These are phyloP conservation scores for Brienomyrus brachyistius DNA, from an alignment of 2,113 vertebrate species.

Conservation along the genomic window DNA sequence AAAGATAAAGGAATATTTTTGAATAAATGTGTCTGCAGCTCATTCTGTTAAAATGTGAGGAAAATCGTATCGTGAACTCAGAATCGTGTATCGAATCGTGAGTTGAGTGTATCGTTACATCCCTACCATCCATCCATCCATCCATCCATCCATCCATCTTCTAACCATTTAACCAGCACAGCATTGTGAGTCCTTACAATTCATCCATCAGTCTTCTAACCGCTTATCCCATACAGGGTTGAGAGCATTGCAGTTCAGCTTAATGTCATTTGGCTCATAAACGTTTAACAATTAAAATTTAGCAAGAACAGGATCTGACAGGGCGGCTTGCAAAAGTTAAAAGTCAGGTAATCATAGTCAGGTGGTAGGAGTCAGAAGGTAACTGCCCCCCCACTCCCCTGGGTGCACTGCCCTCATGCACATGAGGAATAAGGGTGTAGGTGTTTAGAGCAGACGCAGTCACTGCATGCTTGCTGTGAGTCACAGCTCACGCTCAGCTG, in stretches of 20 bases:
- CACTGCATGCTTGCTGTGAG: neutral
- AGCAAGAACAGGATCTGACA: neutral
- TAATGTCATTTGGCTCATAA: too few species aligned
- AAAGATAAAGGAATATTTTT: too few species aligned
- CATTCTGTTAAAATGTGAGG: too few species aligned
- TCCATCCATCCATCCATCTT: neutral
- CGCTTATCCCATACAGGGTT: neutral
- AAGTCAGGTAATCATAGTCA: neutral
- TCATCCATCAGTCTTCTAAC: neutral
- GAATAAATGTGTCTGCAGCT: too few species aligned
- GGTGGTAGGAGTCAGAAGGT: neutral
- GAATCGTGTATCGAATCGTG: too few species aligned
- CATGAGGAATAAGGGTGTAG: neutral
- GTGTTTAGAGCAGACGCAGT: neutral
- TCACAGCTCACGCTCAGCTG: neutral
- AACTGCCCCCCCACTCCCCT: neutral
- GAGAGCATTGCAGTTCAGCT: too few species aligned
- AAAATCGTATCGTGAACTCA: too few species aligned
- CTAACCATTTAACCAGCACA: neutral
- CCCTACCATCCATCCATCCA: too few species aligned
- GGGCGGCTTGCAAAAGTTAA: neutral
- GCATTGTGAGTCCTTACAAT: neutral
- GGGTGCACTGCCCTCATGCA: neutral
- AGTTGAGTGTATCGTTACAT: too few species aligned
- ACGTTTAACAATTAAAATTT: neutral